A percentile compares a stretch with the other conserved stretches of the same genome.
These are phyloP conservation scores for Cinara cedri DNA, from an alignment of 2,888 invertebrate genomes.

Conservation along the genomic window DNA sequence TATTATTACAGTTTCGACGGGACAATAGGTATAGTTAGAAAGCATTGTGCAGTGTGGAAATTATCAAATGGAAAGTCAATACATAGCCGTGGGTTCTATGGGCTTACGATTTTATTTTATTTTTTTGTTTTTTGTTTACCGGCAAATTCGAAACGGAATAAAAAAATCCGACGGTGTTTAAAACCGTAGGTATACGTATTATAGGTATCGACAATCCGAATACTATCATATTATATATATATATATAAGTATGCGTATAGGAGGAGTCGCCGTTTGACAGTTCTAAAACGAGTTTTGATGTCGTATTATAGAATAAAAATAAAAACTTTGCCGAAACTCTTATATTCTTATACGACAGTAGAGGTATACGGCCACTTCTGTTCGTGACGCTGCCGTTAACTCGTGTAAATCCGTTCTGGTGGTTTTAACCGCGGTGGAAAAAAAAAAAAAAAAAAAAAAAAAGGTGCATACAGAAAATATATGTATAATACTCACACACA, in stretches of 20 bases:
- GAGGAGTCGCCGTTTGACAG: background rate
- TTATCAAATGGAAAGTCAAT: no score
- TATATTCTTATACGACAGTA: background rate
- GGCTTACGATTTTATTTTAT: background rate
- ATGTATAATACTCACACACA: background rate
- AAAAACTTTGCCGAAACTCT: conserved; percentile 32
- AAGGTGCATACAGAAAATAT: background rate
- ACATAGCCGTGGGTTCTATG: no score
- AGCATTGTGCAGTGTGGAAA: no score
- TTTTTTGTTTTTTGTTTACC: background rate
- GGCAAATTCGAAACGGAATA: background rate
- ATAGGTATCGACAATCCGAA: background rate
- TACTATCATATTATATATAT: background rate
- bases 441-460: background rate
- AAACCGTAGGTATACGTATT: background rate
- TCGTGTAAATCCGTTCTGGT: conserved; percentile 31
- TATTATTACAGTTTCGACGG: no score
- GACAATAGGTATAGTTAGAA: no score
- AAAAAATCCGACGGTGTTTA: background rate
- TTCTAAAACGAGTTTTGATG: conserved; percentile 23
- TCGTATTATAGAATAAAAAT: background rate
- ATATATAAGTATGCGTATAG: background rate
- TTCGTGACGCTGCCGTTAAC: conserved; percentile 44
- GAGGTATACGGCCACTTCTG: conserved; percentile 13
- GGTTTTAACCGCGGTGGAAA: background rate